phyloP scores from a whole-genome alignment of 2,888 invertebrate species.

The Chaetogeoica ovagalla region DNA sequence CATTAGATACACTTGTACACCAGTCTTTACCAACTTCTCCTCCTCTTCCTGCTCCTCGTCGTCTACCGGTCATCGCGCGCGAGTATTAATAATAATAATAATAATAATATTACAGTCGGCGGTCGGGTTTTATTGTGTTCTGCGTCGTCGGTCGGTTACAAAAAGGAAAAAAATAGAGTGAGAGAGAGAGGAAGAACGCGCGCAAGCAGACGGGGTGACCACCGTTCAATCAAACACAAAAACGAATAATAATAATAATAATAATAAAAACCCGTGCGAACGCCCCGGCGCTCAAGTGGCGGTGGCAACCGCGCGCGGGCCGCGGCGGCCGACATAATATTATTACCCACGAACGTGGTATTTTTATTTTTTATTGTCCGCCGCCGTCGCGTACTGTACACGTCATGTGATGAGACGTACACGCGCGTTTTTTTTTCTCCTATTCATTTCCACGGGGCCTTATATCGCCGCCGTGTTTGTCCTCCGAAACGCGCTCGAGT shows the following conservation, averaged over 20 bases:
- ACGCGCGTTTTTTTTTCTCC: constrained; percentile 13
- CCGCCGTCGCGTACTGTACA: neutral
- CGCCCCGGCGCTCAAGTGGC: constrained; percentile 45
- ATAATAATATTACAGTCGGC: constrained; percentile 2
- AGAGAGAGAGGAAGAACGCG: constrained; percentile 6
- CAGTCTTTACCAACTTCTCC: too few relatives aligned
- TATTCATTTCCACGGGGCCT: constrained; percentile 9
- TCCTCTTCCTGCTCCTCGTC: too few relatives aligned
- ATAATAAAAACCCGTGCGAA: constrained; percentile 49
- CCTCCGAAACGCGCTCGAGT: neutral
- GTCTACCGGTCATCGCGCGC: neutral
- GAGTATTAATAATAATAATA: neutral
- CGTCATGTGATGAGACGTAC: neutral
- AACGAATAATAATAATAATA: constrained; percentile 36
- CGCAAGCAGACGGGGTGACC: constrained; percentile 1
- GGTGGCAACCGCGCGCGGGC: constrained; percentile 14
- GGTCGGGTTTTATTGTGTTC: constrained; percentile 32
- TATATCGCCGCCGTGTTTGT: neutral
- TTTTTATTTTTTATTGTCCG: constrained; percentile 45
- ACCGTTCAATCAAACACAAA: constrained; percentile 47
- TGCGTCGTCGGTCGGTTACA: constrained; percentile 30
- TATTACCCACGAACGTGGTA: constrained; percentile 20
- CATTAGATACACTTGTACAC: constrained; percentile 16
- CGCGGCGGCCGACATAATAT: constrained; percentile 29
- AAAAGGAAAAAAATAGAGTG: too few relatives aligned